Base-by-base conservation (phyloP, 1,140 invertebrate genomes). In the Aphidius ervi region DNA sequence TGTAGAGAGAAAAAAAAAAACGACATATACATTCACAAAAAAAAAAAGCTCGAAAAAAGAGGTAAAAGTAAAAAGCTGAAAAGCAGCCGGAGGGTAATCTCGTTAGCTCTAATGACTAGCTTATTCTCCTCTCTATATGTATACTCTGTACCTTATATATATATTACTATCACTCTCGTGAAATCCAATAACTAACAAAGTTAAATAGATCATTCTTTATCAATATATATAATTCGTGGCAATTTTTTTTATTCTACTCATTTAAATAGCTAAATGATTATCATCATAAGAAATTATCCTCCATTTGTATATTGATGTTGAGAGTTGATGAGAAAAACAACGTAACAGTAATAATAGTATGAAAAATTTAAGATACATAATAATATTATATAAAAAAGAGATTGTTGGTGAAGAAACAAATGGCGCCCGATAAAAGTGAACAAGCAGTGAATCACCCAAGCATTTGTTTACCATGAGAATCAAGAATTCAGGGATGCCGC, bases 391-490 rank as follows among this genome's bases (percentile, higher is more conserved):
- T n/a, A n/a, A n/a, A n/a, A n/a, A 39, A 42, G 52, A 52, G 31
- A 41, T 3, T 6, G n/a, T 54, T 16, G 5, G 52, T n/a, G 31
- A 54, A 70, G 72, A 75, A 76, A 78, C 74, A 78, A 77, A 77
- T 73, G 75, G 74, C 71, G 68, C 67, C 70, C 68, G 74, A 77
- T 71, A 75, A 73, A 68, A 77, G 68, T 68, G 76, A 73, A 74
- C 72, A 76, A 76, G 75, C 76, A 75, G 75, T 77, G 74, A 77
- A 78, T 78, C 74, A 77, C 74, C 74, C 70, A 70, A 76, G 75
- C 74, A 74, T 73, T 78, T 78, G 75, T 78, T 78, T 78, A 78
- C 76, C 74, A 69, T 77, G 71, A 68, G 73, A 78, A 78, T 78
- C 74, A 76, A 70, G 70, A 67, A 74, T 77, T 74, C 73, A 72